Evolutionary conservation across 1,140 invertebrate genomes (phyloP), one percentile per base, ranked within the genome.

Genomic region (Zaprionus nigranus): DNA sequence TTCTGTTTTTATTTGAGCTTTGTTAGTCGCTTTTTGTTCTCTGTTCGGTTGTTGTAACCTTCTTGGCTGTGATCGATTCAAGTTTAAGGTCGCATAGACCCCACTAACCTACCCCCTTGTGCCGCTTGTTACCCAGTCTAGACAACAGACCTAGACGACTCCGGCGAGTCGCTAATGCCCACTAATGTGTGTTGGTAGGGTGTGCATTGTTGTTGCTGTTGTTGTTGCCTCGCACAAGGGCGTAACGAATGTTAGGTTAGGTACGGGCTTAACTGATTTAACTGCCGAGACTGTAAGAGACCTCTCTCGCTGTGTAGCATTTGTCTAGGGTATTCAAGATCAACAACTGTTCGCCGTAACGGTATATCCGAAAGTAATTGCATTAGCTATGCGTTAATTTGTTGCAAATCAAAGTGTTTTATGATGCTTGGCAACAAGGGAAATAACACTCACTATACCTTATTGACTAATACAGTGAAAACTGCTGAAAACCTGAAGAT

Each of bases 31-130:
- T 24, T 43, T 43, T 60, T 58, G 46, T 68, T 82, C 64, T 59
- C 61, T 46, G 15, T 56, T 70, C 53, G 24, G 70, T 53, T 68
- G 53, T 62, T 63, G 60, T 58, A 66, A 72, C 68, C 65, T 80
- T 80, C 75, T 78, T 43, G 74, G 74, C 75, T 51, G 11, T 75
- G 66, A 72, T 70, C 80, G 84, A 88, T 83, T 87, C 83, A 87
- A 87, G 83, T 87, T 87, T 87, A 87, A 87, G 83, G 83, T 88
- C 83, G 38, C 59, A 22, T 13, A 22, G 20, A 20, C 38, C 59
- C 5, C 13, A 46, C 24, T 34, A 13, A 28, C 53, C 28, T 9
- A 24, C 51, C 51, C 28, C 49, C 24, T 22, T 20, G 36, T 13
- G 26, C 24, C 76, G 17, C 20, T 20, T n/a, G 1, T 20, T 82